Percentiles rank a stretch among this genome's conserved stretches.
These are phyloP conservation scores for Scelioninae gen. 1 DNA, from an alignment of 2,888 invertebrate genomes.

Conservation along the genomic window DNA sequence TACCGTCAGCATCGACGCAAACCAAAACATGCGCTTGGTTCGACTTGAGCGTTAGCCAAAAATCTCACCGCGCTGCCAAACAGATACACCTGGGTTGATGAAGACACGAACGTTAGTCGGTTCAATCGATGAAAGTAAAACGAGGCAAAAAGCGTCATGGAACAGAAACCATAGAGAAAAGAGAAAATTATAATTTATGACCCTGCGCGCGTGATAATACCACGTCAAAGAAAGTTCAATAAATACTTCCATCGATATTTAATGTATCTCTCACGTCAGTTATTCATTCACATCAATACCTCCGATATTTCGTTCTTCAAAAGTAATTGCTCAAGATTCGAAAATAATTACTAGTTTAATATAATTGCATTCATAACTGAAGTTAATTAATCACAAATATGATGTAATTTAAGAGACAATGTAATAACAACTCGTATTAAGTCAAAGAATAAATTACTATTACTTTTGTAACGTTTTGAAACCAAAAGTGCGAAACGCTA, in stretches of 20 bases:
- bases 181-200: constrained; percentile 59
- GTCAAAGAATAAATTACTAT: no score
- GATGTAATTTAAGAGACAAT: no score
- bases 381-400: no score
- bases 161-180: constrained; percentile 26
- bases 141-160: constrained; percentile 33
- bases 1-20: constrained; percentile 72
- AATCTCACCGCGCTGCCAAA: constrained; percentile 77
- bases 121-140: constrained; percentile 46
- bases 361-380: no score
- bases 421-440: no score
- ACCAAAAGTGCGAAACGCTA: not conserved
- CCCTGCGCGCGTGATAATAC: constrained; percentile 31
- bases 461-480: no score
- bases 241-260: constrained; percentile 32
- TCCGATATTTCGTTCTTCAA: not conserved
- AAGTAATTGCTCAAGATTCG: constrained; percentile 1
- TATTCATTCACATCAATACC: constrained; percentile 30
- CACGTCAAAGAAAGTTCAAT: constrained; percentile 32
- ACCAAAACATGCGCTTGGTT: constrained; percentile 79
- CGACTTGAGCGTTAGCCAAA: constrained; percentile 80
- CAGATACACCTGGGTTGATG: constrained; percentile 80
- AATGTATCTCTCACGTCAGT: constrained; percentile 17
- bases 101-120: constrained; percentile 65
- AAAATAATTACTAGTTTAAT: not conserved